Evolutionary conservation across 2,888 invertebrate species (phyloP), one percentile per base, ranked within the genome.

Genomic region (Stegophylla sp.): DNA sequence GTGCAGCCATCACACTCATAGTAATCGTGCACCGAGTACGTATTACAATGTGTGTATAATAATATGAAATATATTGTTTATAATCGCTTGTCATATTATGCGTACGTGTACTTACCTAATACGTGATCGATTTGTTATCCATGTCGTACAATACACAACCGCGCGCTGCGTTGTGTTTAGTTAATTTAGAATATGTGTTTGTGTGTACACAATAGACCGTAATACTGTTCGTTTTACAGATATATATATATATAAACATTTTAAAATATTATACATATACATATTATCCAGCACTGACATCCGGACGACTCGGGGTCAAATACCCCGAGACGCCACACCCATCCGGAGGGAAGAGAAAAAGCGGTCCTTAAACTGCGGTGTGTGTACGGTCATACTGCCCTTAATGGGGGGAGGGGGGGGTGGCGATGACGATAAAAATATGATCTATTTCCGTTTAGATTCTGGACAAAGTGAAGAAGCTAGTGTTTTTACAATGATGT

Each of bases 281-380:
- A 53, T 20, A 20, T 15, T 56, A 74, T 41, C 34, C 53, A 63
- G 34, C 51, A 5, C 63, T 51, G 64, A 76, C 77, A 59, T 77
- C 77, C 77, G 77, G 77, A 45, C 45, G 77, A 45, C 45, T 69
- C 26, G 59, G 77, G 77, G 77, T 77, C 77, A 77, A 69, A 59
- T 23, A 69, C 61, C 77, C 77, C 59, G n/a, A n/a, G n/a, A n/a
- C n/a, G 77, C 20, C 77, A 69, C 77, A 59, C 77, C 67, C 67
- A 56, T 77, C 59, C 67, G 67, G 67, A 56, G 20, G 53, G 59
- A 34, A 53, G 28, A 9, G 9, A 75, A 10, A 63, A 23, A 51
- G 4, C 9, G 63, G 48, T 63, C 48, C 48, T 63, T 48, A 41
- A 51, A 64, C 51, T 7, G n/a, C n/a, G n/a, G n/a, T 5, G 34